Percentiles rank a stretch among this genome's conserved stretches.
These are phyloP conservation scores for Puntigrus tetrazona DNA, from an alignment of 2,113 vertebrate species.

Conservation along the genomic window DNA sequence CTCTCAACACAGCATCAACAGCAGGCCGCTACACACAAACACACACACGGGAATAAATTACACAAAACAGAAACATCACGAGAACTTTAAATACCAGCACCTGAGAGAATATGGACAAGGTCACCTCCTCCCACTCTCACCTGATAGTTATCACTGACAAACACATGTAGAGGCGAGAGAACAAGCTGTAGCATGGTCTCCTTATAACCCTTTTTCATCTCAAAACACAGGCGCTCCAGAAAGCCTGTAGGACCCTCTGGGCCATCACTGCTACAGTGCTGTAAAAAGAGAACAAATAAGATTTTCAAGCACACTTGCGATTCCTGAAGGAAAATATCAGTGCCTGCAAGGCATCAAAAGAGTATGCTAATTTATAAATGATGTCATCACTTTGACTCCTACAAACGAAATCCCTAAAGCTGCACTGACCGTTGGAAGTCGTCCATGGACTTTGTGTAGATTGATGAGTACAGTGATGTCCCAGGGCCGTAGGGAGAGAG, in stretches of 20 bases:
- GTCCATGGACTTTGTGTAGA: constrained; percentile 93
- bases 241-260: constrained; percentile 91
- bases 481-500: constrained; percentile 90
- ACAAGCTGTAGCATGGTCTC: constrained; percentile 96
- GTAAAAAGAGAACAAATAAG: constrained; percentile 41
- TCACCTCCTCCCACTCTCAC: constrained; percentile 76
- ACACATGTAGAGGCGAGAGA: constrained; percentile 90
- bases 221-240: constrained; percentile 93
- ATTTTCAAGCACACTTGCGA: background rate
- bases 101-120: constrained; percentile 5
- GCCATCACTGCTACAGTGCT: constrained; percentile 92
- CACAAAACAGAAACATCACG: background rate
- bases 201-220: constrained; percentile 97
- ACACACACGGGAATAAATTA: background rate
- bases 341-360: background rate
- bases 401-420: background rate
- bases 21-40: constrained; percentile 79
- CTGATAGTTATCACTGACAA: constrained; percentile 94
- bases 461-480: constrained; percentile 97
- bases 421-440: constrained; percentile 88
- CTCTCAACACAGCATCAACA: constrained; percentile 86
- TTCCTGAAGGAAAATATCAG: background rate
- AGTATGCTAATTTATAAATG: background rate
- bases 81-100: background rate
- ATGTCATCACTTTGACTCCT: background rate